A percentile compares a stretch with the other conserved stretches of the same genome.
Conservation (phyloP, 2,797 vertebrate genomes). For the Hypotaenidia philippensis region DNA sequence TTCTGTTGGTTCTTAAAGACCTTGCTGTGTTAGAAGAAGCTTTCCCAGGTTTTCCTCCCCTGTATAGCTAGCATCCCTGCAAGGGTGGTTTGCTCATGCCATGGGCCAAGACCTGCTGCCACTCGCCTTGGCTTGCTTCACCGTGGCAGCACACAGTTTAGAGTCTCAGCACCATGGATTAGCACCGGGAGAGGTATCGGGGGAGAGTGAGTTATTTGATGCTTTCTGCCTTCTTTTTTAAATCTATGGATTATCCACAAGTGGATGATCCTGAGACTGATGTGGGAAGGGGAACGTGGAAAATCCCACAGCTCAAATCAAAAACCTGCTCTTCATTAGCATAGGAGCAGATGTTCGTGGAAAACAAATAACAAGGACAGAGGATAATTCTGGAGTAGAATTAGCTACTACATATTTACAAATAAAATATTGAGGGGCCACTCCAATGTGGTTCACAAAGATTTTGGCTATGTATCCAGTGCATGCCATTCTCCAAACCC, state of each 20-base stretch:
- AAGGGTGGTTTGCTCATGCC: not conserved
- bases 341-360: not conserved
- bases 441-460: not conserved
- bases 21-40: not conserved
- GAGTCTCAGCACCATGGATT: not conserved
- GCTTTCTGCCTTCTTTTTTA: not conserved
- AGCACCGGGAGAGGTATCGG: not conserved
- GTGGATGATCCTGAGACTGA: not conserved
- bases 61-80: not conserved
- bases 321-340: not conserved
- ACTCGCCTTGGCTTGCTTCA: not conserved
- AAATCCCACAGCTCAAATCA: fast-evolving
- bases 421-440: not conserved
- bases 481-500: not conserved
- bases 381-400: not conserved
- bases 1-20: not conserved
- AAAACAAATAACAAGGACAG: not conserved
- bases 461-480: not conserved
- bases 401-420: not conserved
- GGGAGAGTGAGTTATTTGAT: not conserved
- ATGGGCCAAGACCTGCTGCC: not conserved
- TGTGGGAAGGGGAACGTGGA: not conserved
- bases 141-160: fast-evolving
- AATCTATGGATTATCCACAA: not conserved
- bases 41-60: not conserved